Evolutionary conservation across 2,113 vertebrate species (phyloP).

Genomic region (Argyrosomus japonicus): DNA sequence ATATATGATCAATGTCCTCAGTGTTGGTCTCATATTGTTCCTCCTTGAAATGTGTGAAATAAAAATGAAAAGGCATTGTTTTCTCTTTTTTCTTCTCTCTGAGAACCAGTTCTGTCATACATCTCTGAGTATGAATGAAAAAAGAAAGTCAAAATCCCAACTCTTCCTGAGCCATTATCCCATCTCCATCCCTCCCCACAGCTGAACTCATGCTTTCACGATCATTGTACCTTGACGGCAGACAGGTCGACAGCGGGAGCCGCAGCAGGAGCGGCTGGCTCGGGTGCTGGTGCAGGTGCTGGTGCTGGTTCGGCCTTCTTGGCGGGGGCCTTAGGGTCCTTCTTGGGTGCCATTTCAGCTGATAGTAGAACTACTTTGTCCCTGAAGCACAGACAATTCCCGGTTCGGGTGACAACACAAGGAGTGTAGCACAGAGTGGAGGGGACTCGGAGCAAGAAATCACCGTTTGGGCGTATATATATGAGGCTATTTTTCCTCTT

Average conservation of each 20-base stretch:
- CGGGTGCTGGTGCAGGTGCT: slow-evolving; percentile 65
- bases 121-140: neutral
- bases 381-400: slow-evolving; percentile 73
- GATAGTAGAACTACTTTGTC: slow-evolving; percentile 55
- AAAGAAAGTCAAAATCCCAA: slow-evolving; percentile 22
- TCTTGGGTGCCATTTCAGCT: slow-evolving; percentile 86
- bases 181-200: slow-evolving; percentile 5
- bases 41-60: neutral
- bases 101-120: neutral
- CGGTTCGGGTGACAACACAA: slow-evolving; percentile 74
- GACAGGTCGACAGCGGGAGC: slow-evolving; percentile 79
- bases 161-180: slow-evolving; percentile 1
- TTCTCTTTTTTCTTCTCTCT: neutral
- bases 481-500: slow-evolving; percentile 79
- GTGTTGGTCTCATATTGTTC: neutral
- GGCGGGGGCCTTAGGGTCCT: slow-evolving; percentile 83
- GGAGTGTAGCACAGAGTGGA: slow-evolving; percentile 80
- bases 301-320: slow-evolving; percentile 83
- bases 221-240: slow-evolving; percentile 81
- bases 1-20: neutral
- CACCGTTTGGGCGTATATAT: slow-evolving; percentile 83
- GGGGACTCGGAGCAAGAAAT: slow-evolving; percentile 78
- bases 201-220: slow-evolving; percentile 6
- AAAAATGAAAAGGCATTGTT: neutral
- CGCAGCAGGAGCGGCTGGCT: slow-evolving; percentile 57